Evolutionary conservation across 2,797 vertebrate genomes (phyloP), one percentile per base, ranked within the genome.

Genomic region (Nothura maculosa): DNA sequence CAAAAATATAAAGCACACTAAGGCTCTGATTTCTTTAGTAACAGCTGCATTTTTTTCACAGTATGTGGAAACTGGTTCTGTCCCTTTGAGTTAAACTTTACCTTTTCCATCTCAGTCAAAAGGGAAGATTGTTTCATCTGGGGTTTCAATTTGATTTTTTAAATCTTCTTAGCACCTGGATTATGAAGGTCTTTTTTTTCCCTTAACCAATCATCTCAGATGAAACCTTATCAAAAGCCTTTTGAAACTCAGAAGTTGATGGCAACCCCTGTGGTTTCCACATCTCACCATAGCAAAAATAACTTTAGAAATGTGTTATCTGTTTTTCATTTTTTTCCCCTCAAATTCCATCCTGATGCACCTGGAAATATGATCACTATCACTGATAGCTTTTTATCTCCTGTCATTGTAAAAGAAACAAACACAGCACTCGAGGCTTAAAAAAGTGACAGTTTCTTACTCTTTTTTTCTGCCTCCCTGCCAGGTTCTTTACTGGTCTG

Each of bases 171-270:
- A 77, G 54, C 30, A 90, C 27, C 18, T 54, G 13, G 6, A 80
- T 82, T 84, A 72, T 64, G 36, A 91, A 36, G 22, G 12, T 22
- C 22, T 47, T 62, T 22, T 22, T 43, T 90, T 55, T 11, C 24
- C 9, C 0, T 0, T 64, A 77, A 34, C 34, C 30, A 90, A 24
- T 85, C 90, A 91, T 81, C 45, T 90, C 43, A 80, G 40, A 68
- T 40, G 5, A 25, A 80, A 70, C 57, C n/a, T 86, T 94, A 82
- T 79, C 30, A 90, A 92, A 91, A 58, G 4, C 7, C 74, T 90
- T 93, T 88, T 85, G 64, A 93, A 94, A 88, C 48, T 82, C 40
- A 42, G n/a, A 40, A 83, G 62, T 50, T 77, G 52, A 84, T 70
- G 63, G 58, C 43, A 84, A 73, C 74, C 28, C 43, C 68, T 85